Evolutionary conservation across 2,797 vertebrate genomes (phyloP).

Genomic region (Manis pentadactyla): DNA sequence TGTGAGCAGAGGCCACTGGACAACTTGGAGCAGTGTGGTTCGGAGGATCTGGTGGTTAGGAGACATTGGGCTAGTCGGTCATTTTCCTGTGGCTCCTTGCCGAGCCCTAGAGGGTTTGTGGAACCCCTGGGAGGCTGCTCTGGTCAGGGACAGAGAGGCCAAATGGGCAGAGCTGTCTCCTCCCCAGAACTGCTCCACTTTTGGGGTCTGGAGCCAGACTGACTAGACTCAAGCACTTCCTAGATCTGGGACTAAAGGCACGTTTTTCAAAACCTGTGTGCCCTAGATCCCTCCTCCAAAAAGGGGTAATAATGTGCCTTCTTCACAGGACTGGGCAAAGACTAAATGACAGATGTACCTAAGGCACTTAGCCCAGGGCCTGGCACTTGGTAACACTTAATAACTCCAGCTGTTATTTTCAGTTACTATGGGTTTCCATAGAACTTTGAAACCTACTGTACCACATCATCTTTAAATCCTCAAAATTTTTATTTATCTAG

Average conservation of each 20-base stretch:
- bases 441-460: background rate
- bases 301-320: background rate
- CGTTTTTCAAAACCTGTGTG: background rate
- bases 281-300: background rate
- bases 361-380: background rate
- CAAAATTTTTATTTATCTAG: conserved; percentile 68
- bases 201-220: background rate
- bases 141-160: background rate
- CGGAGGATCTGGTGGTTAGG: background rate
- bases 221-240: background rate
- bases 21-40: no score
- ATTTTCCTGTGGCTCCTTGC: background rate
- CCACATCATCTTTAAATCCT: conserved; percentile 27
- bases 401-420: background rate
- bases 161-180: background rate
- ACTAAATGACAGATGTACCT: fast-evolving
- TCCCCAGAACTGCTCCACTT: background rate
- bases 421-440: background rate
- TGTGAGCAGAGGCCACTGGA: background rate
- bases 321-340: background rate
- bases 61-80: background rate
- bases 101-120: background rate
- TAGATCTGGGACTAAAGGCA: background rate
- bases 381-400: background rate
- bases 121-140: background rate